Base-by-base conservation (phyloP, 2,888 invertebrate species). In the Ametastegia equiseti region DNA sequence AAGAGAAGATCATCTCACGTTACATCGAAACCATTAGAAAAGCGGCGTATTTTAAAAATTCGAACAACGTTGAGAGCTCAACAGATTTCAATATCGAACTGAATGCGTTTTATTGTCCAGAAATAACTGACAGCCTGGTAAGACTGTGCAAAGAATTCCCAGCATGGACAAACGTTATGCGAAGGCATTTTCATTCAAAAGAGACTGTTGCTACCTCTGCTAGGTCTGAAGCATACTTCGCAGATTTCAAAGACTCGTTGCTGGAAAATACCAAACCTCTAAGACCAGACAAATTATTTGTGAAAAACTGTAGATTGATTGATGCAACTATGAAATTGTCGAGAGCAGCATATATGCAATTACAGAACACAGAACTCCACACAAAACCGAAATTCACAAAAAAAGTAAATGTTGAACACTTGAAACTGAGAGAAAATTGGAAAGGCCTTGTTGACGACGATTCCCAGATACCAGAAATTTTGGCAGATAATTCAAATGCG, bases 201-300 rank as follows among this genome's bases (percentile, higher is more conserved):
- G 45, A 71, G 13, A 71, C 27, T 33, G 47, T 71, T n/a, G 71
- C 45, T 23, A 71, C 71, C 9, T 71, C 71, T 23, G 45, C 47
- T 15, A 71, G 71, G 45, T 71, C 71, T 15, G 71, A 71, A 45
- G 71, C 71, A 45, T 71, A 71, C 47, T 47, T 71, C 45, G 71
- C 45, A 42, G 71, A 71, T 71, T 11, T 71, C 45, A 47, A 71
- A 33, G 71, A 71, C 23, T 71, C 71, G 19, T 19, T 71, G 13
- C 15, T 71, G 47, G 65, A 71, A 71, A 71, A 71, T 71, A 71
- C 23, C 42, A 71, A n/a, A 27, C 71, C 71, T 15, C 3, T 71
- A 45, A 71, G 71, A 45, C 45, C n/a, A 13, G 71, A 71, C n/a
- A 71, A 71, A 71, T 45, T 71, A 5, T 71, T 71, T 71, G 45